Evolutionary conservation across 2,888 invertebrate genomes (phyloP).

Genomic region (Tyria jacobaeae): DNA sequence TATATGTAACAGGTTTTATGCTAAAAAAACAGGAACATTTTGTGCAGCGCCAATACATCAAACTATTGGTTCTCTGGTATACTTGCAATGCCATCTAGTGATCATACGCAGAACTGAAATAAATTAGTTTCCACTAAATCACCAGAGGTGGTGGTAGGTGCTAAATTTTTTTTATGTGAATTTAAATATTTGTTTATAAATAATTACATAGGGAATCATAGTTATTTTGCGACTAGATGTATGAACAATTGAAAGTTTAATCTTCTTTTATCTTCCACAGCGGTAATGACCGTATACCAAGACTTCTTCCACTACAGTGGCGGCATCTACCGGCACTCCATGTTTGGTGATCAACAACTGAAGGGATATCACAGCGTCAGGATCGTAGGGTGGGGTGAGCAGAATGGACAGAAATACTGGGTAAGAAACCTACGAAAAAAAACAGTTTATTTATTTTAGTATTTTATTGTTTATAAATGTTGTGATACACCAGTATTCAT

Average conservation of each 20-base stretch:
- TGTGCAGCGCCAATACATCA: no score
- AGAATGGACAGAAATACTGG: constrained; percentile 92
- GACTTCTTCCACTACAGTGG: constrained; percentile 97
- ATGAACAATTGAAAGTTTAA: no score
- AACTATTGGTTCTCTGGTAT: no score
- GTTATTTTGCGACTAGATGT: no score
- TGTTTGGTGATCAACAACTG: constrained; percentile 83
- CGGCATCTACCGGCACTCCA: constrained; percentile 92
- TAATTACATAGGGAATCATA: no score
- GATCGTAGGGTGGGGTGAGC: constrained; percentile 96
- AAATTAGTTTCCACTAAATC: neutral
- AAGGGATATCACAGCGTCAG: constrained; percentile 96
- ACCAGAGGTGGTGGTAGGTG: neutral
- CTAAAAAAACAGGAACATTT: no score
- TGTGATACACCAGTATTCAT: no score
- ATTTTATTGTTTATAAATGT: no score
- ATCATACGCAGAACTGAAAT: neutral
- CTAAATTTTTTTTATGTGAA: no score
- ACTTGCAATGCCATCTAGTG: neutral
- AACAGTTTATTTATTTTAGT: no score
- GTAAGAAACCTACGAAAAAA: constrained; percentile 87
- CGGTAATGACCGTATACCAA: constrained; percentile 95
- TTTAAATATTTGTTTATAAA: no score
- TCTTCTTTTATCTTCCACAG: constrained; percentile 85
- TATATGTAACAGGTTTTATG: constrained; percentile 5